Percentiles rank a stretch among this genome's conserved stretches.
Conservation (phyloP, 2,113 vertebrate species). For the Larimichthys crocea region DNA sequence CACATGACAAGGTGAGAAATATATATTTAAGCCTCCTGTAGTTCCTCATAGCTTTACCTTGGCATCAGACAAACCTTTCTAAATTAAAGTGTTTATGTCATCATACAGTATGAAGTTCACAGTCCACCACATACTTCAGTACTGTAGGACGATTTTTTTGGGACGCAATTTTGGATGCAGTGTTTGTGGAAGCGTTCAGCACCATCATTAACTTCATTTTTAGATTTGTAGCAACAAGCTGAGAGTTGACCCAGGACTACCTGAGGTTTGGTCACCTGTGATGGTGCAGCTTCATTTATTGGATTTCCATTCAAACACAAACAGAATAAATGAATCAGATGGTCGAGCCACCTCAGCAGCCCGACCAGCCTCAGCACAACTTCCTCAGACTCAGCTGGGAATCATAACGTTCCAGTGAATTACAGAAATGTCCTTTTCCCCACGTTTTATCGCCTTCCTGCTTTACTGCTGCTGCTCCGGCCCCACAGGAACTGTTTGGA, state of each 20-base stretch:
- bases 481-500: conserved; percentile 58
- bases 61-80: too few relatives aligned
- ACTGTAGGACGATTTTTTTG: too few relatives aligned
- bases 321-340: conserved; percentile 57
- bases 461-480: conserved; percentile 43
- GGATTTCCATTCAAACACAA: conserved; percentile 47
- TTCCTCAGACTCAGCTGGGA: conserved; percentile 46
- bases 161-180: too few relatives aligned
- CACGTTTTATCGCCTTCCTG: conserved; percentile 45
- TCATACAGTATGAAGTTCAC: too few relatives aligned
- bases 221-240: background rate
- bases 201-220: too few relatives aligned
- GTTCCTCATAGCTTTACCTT: too few relatives aligned
- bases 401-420: conserved; percentile 66
- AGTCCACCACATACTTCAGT: too few relatives aligned
- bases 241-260: background rate
- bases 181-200: too few relatives aligned
- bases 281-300: background rate
- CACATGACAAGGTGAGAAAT: too few relatives aligned
- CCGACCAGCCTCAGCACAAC: background rate
- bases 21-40: too few relatives aligned
- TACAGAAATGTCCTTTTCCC: conserved; percentile 63
- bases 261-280: background rate
- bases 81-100: too few relatives aligned
- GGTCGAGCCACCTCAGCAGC: conserved; percentile 20